Evolutionary conservation across 2,888 invertebrate species (phyloP), one percentile per base, ranked within the genome.

Genomic region (Chironomus tentans): DNA sequence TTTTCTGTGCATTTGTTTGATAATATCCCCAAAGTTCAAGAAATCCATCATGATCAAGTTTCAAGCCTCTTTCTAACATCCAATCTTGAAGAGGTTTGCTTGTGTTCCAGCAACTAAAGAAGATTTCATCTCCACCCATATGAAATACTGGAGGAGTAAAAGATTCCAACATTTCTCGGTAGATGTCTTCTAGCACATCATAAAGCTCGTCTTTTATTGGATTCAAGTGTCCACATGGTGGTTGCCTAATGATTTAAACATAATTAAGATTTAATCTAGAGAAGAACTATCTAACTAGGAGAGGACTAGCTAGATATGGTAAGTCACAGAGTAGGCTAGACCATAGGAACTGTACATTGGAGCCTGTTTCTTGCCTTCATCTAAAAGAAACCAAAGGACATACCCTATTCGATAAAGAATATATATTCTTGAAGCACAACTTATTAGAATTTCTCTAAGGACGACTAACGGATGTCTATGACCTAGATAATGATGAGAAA

Each of bases 81-180:
- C 89, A 91, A 46, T 87, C 82, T 76, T 85, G 87, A 74, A 93
- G 89, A 77, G 85, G 84, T 0, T 84, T 81, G 0, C 89, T 89
- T 0, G 88, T 86, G 79, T 90, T 90, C 92, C 92, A 92, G 81
- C 92, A 92, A 4, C 83, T 80, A 77, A 85, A 84, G 80, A 83
- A 87, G 1, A 90, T 91, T 81, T 92, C 92, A 80, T 92, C 92
- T 0, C 92, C 92, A 0, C 92, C 92, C 91, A 92, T 92, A 82
- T 92, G 92, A 85, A 92, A 92, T 4, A 92, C 85, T 79, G 91
- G 91, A 0, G 89, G 87, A 70, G 72, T 61, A 48, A 76, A 72
- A 62, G 74, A 50, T 21, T 74, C 85, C 2, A 90, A 81, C 88
- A 92, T 90, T 78, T 92, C 92, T 0, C 82, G 82, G 82, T 91